Conservation (phyloP, 1,140 invertebrate genomes). For the Spodoptera frugiperda region DNA sequence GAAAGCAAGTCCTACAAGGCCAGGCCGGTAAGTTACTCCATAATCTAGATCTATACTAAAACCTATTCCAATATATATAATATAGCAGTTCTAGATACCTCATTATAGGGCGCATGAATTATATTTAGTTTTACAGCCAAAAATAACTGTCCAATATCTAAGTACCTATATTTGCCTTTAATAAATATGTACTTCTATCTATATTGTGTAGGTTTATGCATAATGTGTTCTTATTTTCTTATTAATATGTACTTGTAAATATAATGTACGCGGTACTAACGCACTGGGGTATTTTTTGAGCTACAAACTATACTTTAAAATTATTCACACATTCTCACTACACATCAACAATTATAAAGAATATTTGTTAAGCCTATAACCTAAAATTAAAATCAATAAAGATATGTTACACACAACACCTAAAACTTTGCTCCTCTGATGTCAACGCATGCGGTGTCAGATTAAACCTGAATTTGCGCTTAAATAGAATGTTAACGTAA, state of each 20-base stretch:
- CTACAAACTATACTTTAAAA: not conserved
- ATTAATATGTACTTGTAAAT: not conserved
- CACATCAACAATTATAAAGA: too few species aligned
- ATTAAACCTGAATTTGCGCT: too few species aligned
- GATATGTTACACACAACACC: not conserved
- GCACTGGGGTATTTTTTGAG: slow-evolving; percentile 3
- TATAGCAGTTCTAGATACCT: not conserved
- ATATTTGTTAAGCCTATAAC: too few species aligned
- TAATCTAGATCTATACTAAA: not conserved
- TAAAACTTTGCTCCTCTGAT: not conserved
- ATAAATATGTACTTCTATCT: too few species aligned
- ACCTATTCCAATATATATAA: not conserved
- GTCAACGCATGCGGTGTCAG: too few species aligned
- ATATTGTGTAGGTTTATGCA: not conserved
- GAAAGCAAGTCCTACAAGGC: slow-evolving; percentile 89
- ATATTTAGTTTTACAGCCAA: not conserved
- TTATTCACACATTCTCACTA: not conserved
- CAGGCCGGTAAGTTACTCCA: slow-evolving; percentile 83
- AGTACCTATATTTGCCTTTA: not conserved
- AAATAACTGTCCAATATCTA: not conserved
- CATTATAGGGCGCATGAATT: slow-evolving; percentile 3
- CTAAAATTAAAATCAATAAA: not conserved
- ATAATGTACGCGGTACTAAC: slow-evolving; percentile 16
- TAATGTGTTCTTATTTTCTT: not conserved
- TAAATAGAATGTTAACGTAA: too few species aligned